Evolutionary conservation across 2,113 vertebrate species (phyloP), one percentile per base, ranked within the genome.

Genomic region (Cottus gobio): DNA sequence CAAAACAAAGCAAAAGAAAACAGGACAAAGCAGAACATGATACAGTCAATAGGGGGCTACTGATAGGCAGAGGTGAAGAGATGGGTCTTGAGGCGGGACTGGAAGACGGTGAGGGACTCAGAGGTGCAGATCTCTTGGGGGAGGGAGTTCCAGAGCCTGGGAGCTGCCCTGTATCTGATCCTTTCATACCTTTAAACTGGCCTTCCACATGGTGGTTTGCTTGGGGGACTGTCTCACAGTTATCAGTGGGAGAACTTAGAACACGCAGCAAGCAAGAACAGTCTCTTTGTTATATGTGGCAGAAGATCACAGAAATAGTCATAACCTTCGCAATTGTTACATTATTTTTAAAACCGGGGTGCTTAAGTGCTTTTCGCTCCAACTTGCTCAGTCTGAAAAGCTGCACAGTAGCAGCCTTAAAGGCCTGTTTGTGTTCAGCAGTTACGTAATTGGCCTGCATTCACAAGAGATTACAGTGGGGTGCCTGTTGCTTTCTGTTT

Each of bases 381-480:
- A 37, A 70, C 72, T 63, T 18, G 36, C 28, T 63, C 30, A 5
- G 28, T 76, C 34, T 83, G 65, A 78, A 73, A 75, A 77, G 74
- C 77, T 74, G 50, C 80, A 82, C 61, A 79, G 39, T 68, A 30
- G 68, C 80, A 71, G 48, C 73, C 52, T 77, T 61, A 75, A 60
- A 52, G 54, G 56, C 68, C 30, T 71, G 70, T 78, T 62, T 85
- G 44, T 82, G 77, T 74, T 71, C 42, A 44, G 75, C 64, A 10
- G 61, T 85, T 87, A 79, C 7, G 37, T 84, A 88, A 90, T 77
- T 56, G 77, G 71, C 18, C 37, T 65, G 80, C 64, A 83, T 85
- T 87, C 84, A 81, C 18, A 58, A 36, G 69, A 80, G 79, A 87
- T 85, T 80, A 86, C 66, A 85, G 79, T 46, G 62, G 82, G 76